These are phyloP conservation scores for Drosophila hamatofila DNA, from an alignment of 2,888 invertebrate genomes.

Conservation along the genomic window DNA sequence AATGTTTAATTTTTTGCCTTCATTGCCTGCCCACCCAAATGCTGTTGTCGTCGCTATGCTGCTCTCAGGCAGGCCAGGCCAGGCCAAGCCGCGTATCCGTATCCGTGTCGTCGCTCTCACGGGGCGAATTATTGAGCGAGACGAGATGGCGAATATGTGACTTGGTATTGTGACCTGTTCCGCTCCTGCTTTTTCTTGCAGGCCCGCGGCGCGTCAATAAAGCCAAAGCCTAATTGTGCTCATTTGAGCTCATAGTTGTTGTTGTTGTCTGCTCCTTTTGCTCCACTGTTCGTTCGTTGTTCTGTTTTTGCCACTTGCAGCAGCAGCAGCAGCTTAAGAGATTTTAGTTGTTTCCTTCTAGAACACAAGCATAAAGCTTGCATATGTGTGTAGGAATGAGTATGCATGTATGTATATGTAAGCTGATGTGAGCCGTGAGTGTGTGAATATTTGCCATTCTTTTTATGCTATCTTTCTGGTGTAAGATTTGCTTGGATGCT, in stretches of 20 bases:
- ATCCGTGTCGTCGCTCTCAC: constrained; percentile 53
- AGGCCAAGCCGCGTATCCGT: constrained; percentile 32
- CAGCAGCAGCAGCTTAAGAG: constrained; percentile 61
- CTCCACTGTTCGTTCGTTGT: constrained; percentile 34
- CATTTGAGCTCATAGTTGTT: constrained; percentile 66
- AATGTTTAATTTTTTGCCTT: constrained; percentile 72
- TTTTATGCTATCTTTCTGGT: constrained; percentile 60
- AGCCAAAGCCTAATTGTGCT: constrained; percentile 79
- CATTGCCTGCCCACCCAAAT: constrained; percentile 74
- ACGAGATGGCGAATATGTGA: constrained; percentile 56
- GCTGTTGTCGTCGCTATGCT: constrained; percentile 32
- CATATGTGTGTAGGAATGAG: constrained; percentile 49
- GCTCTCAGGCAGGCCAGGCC: constrained; percentile 31
- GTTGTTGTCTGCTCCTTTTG: constrained; percentile 50
- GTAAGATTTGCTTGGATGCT: constrained; percentile 73
- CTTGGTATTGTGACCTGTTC: constrained; percentile 73
- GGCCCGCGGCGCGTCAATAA: constrained; percentile 67
- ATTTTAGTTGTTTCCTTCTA: constrained; percentile 62
- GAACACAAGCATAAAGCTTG: constrained; percentile 32
- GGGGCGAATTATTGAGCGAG: constrained; percentile 70
- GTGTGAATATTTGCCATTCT: constrained; percentile 52
- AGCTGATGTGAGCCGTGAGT: constrained; percentile 16
- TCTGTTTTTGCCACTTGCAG: constrained; percentile 47
- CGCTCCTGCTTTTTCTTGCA: constrained; percentile 49
- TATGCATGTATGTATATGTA: background rate